Percentiles rank a stretch among this genome's conserved stretches.
Conservation (phyloP, 1,140 invertebrate species). For the Sycophila sp. region DNA sequence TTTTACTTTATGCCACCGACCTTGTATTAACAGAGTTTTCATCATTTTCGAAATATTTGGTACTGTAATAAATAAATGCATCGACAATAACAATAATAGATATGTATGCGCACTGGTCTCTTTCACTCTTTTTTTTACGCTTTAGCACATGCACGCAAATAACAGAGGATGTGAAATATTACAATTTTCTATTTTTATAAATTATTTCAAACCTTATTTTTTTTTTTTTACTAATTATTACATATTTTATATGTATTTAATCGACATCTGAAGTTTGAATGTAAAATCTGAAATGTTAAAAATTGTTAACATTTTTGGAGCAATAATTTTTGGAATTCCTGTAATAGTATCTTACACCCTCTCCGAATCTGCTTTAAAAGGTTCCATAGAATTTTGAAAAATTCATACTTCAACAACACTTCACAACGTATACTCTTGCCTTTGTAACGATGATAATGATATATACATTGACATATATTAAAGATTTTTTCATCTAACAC, state of each 20-base stretch:
- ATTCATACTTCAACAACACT: constrained; percentile 3
- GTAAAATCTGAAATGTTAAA: no score
- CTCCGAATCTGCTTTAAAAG: neutral
- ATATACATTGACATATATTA: constrained; percentile 22
- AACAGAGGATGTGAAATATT: no score
- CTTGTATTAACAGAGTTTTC: constrained; percentile 30
- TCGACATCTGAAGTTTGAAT: no score
- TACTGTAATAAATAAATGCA: constrained; percentile 53
- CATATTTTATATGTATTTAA: no score
- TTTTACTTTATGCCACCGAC: no score
- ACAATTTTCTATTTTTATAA: no score
- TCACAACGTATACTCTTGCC: constrained; percentile 10
- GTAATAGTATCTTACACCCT: no score
- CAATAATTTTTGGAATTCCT: neutral
- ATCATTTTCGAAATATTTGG: constrained; percentile 46
- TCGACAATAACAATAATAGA: constrained; percentile 45
- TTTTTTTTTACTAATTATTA: no score
- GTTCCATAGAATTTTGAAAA: constrained; percentile 10
- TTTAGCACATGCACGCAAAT: neutral
- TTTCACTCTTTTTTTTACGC: neutral
- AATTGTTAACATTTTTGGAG: no score
- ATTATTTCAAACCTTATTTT: no score
- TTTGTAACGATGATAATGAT: neutral
- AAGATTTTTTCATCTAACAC: neutral
- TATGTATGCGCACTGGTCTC: constrained; percentile 9